These are phyloP conservation scores for Eristalis pertinax DNA, from an alignment of 2,888 invertebrate genomes.

Conservation along the genomic window DNA sequence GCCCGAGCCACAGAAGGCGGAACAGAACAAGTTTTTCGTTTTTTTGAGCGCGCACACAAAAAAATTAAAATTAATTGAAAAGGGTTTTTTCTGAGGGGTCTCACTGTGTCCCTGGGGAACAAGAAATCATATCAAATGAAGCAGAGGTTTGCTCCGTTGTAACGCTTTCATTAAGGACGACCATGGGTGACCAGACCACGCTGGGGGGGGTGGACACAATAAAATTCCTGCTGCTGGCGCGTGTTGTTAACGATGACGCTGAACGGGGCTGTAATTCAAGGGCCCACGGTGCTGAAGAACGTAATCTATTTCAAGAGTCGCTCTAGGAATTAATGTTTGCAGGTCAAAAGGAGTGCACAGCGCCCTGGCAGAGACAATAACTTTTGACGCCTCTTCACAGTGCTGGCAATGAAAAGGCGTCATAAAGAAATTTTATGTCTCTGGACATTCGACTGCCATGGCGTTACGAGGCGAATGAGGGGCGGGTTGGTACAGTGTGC, in stretches of 20 bases:
- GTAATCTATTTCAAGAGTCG: neutral
- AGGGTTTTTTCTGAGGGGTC: neutral
- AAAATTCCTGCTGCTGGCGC: neutral
- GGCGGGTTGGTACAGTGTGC: too few relatives aligned
- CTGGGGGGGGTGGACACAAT: neutral
- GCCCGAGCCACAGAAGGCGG: neutral
- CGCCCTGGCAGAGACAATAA: neutral
- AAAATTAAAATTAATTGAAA: neutral
- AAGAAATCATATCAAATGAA: slow-evolving; percentile 1
- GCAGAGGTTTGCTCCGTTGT: neutral
- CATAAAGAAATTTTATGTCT: neutral
- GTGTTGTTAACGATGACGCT: neutral
- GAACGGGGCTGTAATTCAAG: neutral
- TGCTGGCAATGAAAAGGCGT: neutral
- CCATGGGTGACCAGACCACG: neutral
- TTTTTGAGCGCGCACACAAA: neutral
- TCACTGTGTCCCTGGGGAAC: neutral
- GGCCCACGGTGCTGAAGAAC: neutral
- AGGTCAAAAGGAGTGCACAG: neutral
- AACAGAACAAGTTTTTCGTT: neutral
- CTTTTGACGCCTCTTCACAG: neutral
- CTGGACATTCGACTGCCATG: neutral
- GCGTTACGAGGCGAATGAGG: too few relatives aligned
- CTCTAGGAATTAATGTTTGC: too few relatives aligned
- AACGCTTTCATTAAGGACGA: neutral